Evolutionary conservation across 1,140 invertebrate species (phyloP).

Genomic region (Protaetia brevitarsis): DNA sequence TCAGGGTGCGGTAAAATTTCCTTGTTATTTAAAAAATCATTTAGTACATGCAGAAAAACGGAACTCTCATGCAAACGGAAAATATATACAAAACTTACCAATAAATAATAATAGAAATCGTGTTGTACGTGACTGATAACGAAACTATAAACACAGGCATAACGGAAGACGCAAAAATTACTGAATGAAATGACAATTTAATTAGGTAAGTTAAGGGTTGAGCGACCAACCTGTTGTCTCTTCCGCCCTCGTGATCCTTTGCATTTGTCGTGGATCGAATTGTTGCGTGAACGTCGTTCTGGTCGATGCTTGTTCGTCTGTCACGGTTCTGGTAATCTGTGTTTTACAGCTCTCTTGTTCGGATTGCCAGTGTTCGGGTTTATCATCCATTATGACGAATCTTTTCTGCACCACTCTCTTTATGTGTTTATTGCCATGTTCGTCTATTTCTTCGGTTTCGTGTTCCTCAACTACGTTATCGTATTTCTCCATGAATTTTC

Average conservation of each 20-base stretch:
- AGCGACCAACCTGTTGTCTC: constrained; percentile 36
- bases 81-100: constrained; percentile 9
- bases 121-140: constrained; percentile 5
- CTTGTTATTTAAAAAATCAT: not conserved
- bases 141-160: constrained; percentile 3
- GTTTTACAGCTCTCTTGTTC: constrained; percentile 37
- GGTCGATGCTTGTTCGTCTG: constrained; percentile 30
- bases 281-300: constrained; percentile 34
- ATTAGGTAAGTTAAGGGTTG: constrained; percentile 20
- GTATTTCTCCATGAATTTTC: constrained; percentile 53
- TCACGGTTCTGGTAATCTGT: constrained; percentile 29
- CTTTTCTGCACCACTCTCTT: constrained; percentile 53
- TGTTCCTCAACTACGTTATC: constrained; percentile 52
- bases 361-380: constrained; percentile 23
- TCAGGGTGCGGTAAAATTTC: not conserved
- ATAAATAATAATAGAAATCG: constrained; percentile 1
- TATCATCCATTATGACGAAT: constrained; percentile 44
- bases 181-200: not conserved
- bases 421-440: constrained; percentile 54
- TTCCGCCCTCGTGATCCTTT: constrained; percentile 20
- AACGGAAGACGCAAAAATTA: not conserved
- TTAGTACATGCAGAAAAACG: constrained; percentile 6
- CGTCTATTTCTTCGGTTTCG: constrained; percentile 52
- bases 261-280: constrained; percentile 20
- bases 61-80: constrained; percentile 5